Evolutionary conservation across 1,140 invertebrate genomes (phyloP).

Genomic region (Penaeus indicus): DNA sequence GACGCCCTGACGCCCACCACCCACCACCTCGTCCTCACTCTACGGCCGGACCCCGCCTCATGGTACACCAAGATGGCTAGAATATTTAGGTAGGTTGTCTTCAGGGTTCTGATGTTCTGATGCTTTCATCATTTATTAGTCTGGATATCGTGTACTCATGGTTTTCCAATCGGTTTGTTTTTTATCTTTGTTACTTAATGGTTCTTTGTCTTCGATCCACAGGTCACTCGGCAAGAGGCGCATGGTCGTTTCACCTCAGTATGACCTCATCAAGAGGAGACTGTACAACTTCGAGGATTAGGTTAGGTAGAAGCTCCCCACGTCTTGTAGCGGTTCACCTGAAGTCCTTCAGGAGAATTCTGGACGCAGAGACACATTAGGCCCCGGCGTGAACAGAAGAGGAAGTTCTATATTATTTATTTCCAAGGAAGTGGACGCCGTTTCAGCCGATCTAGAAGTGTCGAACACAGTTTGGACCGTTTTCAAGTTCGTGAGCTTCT

Average conservation of each 20-base stretch:
- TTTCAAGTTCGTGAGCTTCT: no score
- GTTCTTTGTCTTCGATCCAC: background rate
- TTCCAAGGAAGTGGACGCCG: no score
- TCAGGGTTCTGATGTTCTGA: background rate
- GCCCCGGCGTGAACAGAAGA: no score
- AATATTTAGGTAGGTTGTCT: conserved; percentile 51
- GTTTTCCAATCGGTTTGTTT: background rate
- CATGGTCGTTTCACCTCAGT: conserved; percentile 49
- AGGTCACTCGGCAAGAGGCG: conserved; percentile 54
- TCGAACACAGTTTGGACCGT: no score
- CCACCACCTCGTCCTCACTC: conserved; percentile 43
- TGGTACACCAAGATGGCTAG: conserved; percentile 61
- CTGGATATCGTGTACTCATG: background rate
- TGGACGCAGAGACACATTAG: no score
- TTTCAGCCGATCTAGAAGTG: no score
- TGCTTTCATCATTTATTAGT: background rate
- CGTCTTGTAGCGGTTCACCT: no score
- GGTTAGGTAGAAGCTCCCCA: background rate
- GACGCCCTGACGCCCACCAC: conserved; percentile 47
- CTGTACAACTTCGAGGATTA: conserved; percentile 30
- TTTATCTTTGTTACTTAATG: conserved; percentile 2
- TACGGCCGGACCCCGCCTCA: conserved; percentile 47
- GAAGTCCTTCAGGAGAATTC: no score
- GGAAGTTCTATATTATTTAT: no score
- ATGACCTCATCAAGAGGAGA: conserved; percentile 39